Evolutionary conservation across 2,888 invertebrate species (phyloP).

Genomic region (Mesorhabditis sp.): DNA sequence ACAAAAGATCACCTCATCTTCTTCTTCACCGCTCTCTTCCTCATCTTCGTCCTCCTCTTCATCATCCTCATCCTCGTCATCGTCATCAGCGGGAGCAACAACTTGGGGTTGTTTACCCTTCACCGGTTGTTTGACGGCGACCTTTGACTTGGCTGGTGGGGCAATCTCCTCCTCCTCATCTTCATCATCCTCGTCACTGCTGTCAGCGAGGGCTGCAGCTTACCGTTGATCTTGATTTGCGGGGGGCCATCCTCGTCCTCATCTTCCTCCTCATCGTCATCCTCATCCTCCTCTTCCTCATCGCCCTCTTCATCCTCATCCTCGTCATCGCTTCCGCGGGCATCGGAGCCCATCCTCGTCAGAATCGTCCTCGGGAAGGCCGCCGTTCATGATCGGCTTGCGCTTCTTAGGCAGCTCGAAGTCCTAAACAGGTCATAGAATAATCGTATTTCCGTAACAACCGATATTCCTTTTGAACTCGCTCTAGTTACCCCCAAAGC

Average conservation of each 20-base stretch:
- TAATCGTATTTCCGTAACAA: too few species aligned
- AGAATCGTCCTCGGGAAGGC: conserved; percentile 11
- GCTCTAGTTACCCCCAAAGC: too few species aligned
- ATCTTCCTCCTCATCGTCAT: conserved; percentile 22
- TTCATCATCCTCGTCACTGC: conserved; percentile 20
- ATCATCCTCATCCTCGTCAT: conserved; percentile 30
- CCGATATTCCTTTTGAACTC: too few species aligned
- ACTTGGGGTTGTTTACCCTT: conserved; percentile 6
- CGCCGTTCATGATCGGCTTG: background rate
- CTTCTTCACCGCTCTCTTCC: background rate
- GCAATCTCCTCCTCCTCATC: conserved; percentile 21
- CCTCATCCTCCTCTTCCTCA: conserved; percentile 7
- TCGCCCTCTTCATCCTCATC: conserved; percentile 19
- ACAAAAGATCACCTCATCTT: too few species aligned
- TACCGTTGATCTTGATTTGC: conserved; percentile 8
- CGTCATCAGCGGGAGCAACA: conserved; percentile 13
- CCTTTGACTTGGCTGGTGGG: background rate
- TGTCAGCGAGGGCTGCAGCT: conserved; percentile 16
- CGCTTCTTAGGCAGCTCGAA: too few species aligned
- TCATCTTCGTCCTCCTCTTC: conserved; percentile 25
- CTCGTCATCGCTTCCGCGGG: conserved; percentile 18
- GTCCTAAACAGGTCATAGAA: too few species aligned
- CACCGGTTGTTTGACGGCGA: background rate
- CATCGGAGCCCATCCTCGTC: conserved; percentile 22
- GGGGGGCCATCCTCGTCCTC: conserved; percentile 10